Evolutionary conservation across 1,140 invertebrate genomes (phyloP).

Genomic region (Drosophila subpulchrella): DNA sequence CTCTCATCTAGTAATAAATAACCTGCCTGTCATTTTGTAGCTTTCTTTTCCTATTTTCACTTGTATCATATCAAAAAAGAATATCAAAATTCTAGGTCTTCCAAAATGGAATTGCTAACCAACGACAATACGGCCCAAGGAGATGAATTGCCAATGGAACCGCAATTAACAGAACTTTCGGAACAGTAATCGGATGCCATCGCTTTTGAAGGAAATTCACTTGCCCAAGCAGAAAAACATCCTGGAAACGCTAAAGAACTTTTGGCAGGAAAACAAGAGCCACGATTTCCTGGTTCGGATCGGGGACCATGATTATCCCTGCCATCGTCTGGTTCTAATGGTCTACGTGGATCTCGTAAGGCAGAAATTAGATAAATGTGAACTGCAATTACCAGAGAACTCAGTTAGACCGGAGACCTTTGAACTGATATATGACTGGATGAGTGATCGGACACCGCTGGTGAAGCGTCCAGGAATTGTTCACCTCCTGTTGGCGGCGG

Average conservation of each 20-base stretch:
- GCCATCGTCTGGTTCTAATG: conserved; percentile 33
- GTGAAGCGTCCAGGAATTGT: conserved; percentile 22
- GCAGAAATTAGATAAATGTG: background rate
- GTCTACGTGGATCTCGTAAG: conserved; percentile 7
- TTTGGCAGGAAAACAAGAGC: conserved; percentile 3
- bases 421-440: conserved; percentile 17
- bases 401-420: conserved; percentile 14
- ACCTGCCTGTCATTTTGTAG: background rate
- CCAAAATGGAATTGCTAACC: background rate
- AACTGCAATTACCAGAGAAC: conserved; percentile 25
- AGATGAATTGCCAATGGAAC: conserved; percentile 21
- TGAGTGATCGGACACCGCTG: background rate
- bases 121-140: background rate
- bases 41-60: background rate
- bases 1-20: background rate
- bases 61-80: no score
- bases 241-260: background rate
- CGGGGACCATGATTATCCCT: conserved; percentile 13
- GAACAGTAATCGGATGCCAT: conserved; percentile 3
- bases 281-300: conserved; percentile 28
- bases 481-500: conserved; percentile 10
- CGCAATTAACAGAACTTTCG: conserved; percentile 15
- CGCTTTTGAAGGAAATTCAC: background rate
- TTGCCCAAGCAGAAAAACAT: conserved; percentile 8
- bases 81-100: background rate